Evolutionary conservation across 2,888 invertebrate species (phyloP).

Genomic region (Nasonovia ribisnigri): DNA sequence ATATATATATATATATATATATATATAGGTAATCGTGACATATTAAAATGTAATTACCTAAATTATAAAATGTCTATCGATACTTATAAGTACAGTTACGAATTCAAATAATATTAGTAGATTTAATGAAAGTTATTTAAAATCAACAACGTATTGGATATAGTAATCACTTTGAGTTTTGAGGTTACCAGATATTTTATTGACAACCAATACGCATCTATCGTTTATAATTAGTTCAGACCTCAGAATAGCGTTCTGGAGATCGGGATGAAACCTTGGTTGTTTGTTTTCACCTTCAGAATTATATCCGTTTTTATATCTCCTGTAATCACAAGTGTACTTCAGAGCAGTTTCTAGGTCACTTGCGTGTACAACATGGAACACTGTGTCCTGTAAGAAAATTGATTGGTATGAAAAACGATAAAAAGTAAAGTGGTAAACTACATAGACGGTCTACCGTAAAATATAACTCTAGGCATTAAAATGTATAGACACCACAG

Average conservation of each 20-base stretch:
- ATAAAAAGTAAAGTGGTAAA: not conserved
- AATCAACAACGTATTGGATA: constrained; percentile 8
- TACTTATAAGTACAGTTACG: not conserved
- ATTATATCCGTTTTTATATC: not conserved
- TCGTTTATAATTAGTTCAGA: not conserved
- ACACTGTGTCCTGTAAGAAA: constrained; percentile 8
- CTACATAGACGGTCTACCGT: not conserved
- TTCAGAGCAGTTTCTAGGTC: constrained; percentile 21
- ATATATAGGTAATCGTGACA: not conserved
- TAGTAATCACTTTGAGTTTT: constrained; percentile 38
- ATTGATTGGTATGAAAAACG: not conserved
- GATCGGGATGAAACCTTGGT: not conserved
- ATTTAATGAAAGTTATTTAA: not conserved
- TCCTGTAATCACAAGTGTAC: constrained; percentile 31
- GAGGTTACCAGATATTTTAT: not conserved
- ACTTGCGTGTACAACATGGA: not conserved
- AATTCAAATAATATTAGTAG: not conserved
- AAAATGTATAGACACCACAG: not conserved
- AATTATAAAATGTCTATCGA: not conserved
- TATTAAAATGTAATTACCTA: not conserved
- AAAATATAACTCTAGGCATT: not conserved
- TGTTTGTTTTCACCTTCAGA: not conserved
- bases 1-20: no score
- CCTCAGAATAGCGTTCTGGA: not conserved
- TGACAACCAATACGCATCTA: not conserved